phyloP scores from a whole-genome alignment of 2,113 vertebrate species.

The Thymallus thymallus region DNA sequence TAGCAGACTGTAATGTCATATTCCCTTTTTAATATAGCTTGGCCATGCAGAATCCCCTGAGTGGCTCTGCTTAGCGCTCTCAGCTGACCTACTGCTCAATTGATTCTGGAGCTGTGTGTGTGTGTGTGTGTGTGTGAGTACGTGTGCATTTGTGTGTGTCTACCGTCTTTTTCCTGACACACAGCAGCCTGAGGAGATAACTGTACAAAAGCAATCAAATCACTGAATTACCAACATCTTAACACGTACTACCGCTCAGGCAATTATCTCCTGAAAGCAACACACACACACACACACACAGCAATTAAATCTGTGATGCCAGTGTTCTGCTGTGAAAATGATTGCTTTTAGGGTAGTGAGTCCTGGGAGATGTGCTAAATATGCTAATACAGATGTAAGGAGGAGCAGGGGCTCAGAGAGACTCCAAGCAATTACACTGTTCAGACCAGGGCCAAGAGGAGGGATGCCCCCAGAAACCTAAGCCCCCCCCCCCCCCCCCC shows the following conservation, averaged over 20 bases:
- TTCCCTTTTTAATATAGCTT: background rate
- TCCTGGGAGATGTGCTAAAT: slow-evolving; percentile 66
- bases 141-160: slow-evolving; percentile 14
- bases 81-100: background rate
- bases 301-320: slow-evolving; percentile 52
- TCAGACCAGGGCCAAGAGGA: slow-evolving; percentile 34
- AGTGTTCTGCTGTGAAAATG: slow-evolving; percentile 56
- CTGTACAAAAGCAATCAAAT: slow-evolving; percentile 66
- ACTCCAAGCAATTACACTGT: slow-evolving; percentile 54
- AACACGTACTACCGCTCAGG: slow-evolving; percentile 49
- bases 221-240: slow-evolving; percentile 67
- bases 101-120: slow-evolving; percentile 1
- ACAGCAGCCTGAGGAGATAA: slow-evolving; percentile 46
- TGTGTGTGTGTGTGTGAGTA: slow-evolving; percentile 4
- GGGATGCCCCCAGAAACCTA: slow-evolving; percentile 19
- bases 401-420: slow-evolving; percentile 43
- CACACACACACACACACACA: background rate
- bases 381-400: slow-evolving; percentile 71
- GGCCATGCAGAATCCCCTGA: background rate
- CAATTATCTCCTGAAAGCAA: slow-evolving; percentile 58
- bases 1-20: background rate
- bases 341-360: slow-evolving; percentile 64
- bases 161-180: slow-evolving; percentile 43
- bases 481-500: too few species aligned
- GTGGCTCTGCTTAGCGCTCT: background rate